phyloP scores from a whole-genome alignment of 2,888 invertebrate genomes.

The Rhagophthalmus giganteus region DNA sequence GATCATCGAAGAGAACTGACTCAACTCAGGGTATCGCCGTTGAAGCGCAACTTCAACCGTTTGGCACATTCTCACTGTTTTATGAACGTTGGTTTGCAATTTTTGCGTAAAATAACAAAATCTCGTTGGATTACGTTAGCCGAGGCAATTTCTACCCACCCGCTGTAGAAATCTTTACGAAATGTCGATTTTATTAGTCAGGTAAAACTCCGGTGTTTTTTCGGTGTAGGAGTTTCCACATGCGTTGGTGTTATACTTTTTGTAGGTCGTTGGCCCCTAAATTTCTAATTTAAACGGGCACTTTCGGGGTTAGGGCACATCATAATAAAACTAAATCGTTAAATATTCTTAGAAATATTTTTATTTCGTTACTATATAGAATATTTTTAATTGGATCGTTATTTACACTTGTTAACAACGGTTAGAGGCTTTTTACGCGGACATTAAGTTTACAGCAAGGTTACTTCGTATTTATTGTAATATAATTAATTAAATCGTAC shows the following conservation, averaged over 20 bases:
- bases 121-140: constrained; percentile 30
- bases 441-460: constrained; percentile 14
- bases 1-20: constrained; percentile 16
- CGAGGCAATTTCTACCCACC: constrained; percentile 41
- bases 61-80: constrained; percentile 5
- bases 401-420: constrained; percentile 24
- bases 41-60: constrained; percentile 10
- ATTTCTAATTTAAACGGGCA: constrained; percentile 23
- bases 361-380: constrained; percentile 8
- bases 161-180: constrained; percentile 43
- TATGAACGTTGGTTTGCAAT: constrained; percentile 19
- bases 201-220: constrained; percentile 39
- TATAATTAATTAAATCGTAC: constrained; percentile 22
- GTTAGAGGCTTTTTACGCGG: constrained; percentile 20
- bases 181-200: constrained; percentile 45
- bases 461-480: constrained; percentile 18
- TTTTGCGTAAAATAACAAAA: constrained; percentile 13
- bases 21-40: constrained; percentile 20
- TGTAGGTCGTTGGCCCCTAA: constrained; percentile 47
- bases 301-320: constrained; percentile 8
- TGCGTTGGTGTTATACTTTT: constrained; percentile 49
- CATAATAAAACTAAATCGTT: constrained; percentile 1
- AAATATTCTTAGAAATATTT: constrained; percentile 20
- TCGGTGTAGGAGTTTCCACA: constrained; percentile 43
- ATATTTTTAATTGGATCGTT: constrained; percentile 29